Conservation (phyloP, 2,113 vertebrate genomes). For the Pleuronectes platessa region DNA sequence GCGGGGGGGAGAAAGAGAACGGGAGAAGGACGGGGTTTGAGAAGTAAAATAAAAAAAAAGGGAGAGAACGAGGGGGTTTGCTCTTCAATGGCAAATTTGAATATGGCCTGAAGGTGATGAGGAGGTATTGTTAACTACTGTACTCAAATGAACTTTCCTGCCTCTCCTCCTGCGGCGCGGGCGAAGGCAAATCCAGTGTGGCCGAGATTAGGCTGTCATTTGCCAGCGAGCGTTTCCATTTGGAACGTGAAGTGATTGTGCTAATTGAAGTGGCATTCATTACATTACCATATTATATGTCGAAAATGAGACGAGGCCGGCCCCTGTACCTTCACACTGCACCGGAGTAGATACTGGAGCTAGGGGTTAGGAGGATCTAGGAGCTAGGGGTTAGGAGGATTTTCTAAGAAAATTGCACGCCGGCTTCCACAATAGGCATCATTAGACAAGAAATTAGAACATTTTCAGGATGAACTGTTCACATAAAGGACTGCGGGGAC, state of each 20-base stretch:
- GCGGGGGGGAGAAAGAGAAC: constrained; percentile 11
- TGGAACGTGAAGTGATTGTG: constrained; percentile 72
- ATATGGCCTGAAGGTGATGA: constrained; percentile 80
- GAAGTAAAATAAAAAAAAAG: not conserved
- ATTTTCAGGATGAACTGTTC: constrained; percentile 54
- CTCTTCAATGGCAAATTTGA: constrained; percentile 73
- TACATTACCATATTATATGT: constrained; percentile 69
- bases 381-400: not conserved
- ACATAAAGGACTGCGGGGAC: constrained; percentile 52
- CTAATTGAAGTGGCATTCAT: constrained; percentile 80
- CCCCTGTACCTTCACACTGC: constrained; percentile 54
- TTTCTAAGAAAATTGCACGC: constrained; percentile 47
- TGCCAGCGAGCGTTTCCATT: constrained; percentile 67
- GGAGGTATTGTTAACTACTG: constrained; percentile 76
- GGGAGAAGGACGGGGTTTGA: constrained; percentile 25
- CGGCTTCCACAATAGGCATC: constrained; percentile 54
- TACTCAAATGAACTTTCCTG: constrained; percentile 74
- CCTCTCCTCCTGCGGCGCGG: constrained; percentile 42
- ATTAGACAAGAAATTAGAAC: constrained; percentile 70
- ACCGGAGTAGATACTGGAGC: constrained; percentile 34
- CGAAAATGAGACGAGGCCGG: constrained; percentile 45
- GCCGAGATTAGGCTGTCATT: constrained; percentile 74
- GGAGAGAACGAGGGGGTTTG: constrained; percentile 44
- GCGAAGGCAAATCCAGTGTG: constrained; percentile 51
- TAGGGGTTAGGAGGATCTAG: not conserved